These are phyloP conservation scores for Melieria omissa DNA, from an alignment of 2,888 invertebrate species.

Conservation along the genomic window DNA sequence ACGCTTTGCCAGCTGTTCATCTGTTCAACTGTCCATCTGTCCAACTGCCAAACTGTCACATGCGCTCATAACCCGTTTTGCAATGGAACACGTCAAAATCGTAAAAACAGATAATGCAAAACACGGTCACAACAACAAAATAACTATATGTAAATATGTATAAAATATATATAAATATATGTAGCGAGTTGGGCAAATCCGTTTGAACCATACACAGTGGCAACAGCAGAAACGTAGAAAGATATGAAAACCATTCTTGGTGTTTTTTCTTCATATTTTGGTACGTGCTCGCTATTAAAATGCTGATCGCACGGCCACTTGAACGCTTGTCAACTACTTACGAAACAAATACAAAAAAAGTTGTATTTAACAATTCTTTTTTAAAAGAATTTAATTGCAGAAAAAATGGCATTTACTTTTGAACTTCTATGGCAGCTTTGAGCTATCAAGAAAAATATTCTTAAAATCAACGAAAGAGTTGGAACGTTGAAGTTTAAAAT, in stretches of 20 bases:
- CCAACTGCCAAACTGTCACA: constrained; percentile 14
- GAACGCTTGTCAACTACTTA: constrained; percentile 26
- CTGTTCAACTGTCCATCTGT: neutral
- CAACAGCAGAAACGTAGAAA: too few relatives aligned
- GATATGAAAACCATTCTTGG: too few relatives aligned
- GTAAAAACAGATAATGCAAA: constrained; percentile 6
- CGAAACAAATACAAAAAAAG: neutral
- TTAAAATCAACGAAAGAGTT: too few relatives aligned
- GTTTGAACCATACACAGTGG: too few relatives aligned
- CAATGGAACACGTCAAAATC: constrained; percentile 8
- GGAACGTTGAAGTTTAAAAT: too few relatives aligned
- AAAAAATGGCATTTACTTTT: constrained; percentile 18
- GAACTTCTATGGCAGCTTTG: neutral
- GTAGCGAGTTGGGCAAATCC: too few relatives aligned
- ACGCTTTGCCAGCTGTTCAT: neutral
- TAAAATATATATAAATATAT: neutral
- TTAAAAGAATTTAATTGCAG: constrained; percentile 8
- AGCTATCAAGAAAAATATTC: too few relatives aligned
- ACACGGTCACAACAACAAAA: neutral
- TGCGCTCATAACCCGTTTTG: constrained; percentile 1
- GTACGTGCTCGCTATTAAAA: constrained; percentile 27
- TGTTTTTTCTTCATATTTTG: neutral
- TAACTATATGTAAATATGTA: too few relatives aligned
- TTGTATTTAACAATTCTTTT: neutral
- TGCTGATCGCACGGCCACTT: constrained; percentile 26